Base-by-base conservation (phyloP, 2,888 invertebrate genomes). In the Plagodis pulveraria region DNA sequence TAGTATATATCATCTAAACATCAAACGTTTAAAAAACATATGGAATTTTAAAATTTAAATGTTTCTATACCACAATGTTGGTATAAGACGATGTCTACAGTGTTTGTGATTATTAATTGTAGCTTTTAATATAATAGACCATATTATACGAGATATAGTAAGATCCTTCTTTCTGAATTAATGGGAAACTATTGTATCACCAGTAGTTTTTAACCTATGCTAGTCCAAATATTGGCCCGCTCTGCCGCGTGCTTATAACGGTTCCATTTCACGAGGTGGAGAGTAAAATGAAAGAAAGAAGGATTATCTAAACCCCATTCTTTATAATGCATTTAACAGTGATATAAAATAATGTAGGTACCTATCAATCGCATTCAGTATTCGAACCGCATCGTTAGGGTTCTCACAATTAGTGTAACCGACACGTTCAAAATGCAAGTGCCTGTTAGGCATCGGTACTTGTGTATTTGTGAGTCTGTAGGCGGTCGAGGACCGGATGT, bases 351-450 rank as follows among this genome's bases (percentile, higher is more conserved):
- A 50, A 41, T 8, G 43, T 50, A 22, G 11, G 43, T 50, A 54
- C 40, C 9, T 65, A 48, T 63, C 52, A 56, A 65, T 65, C 62
- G 58, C 66, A 67, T 75, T 74, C 76, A 73, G 77, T 76, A 71
- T 77, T 67, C 62, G 71, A 65, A 63, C 70, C 69, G 69, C 70
- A 67, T 68, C 64, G 58, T 65, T 71, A 74, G 72, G 75, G 75
- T 80, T 74, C 74, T 79, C 78, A 78, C 74, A 66, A 62, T 72
- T 80, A 75, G 72, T 63, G 60, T 73, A 68, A 65, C 62, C 63
- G 65, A 71, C 63, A 67, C 65, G 67, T 68, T 63, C 56, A 52
- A 58, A 61, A 62, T 60, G 74, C 71, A 67, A 70, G 76, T 72
- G 67, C 62, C 56, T 60, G 50, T 58, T 52, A 50, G 51, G 63